phyloP scores from a whole-genome alignment of 2,888 invertebrate genomes.

The Sarcophaga subvicina region DNA sequence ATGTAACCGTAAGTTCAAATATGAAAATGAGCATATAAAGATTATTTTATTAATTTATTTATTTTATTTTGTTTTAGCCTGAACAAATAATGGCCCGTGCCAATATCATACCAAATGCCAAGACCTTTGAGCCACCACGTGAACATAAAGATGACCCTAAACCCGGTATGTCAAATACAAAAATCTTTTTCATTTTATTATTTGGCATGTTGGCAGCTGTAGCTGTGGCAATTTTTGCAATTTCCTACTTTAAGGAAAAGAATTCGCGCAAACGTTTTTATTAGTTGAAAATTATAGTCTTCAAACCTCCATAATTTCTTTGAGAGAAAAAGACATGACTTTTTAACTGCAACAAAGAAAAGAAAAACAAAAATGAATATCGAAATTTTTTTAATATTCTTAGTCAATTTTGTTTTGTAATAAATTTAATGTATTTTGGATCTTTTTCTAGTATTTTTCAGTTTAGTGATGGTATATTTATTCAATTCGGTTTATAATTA shows the following conservation, averaged over 20 bases:
- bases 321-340: slow-evolving; percentile 67
- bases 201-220: slow-evolving; percentile 91
- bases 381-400: slow-evolving; percentile 21
- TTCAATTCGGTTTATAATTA: slow-evolving; percentile 37
- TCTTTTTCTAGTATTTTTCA: slow-evolving; percentile 28
- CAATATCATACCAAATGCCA: slow-evolving; percentile 93
- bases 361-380: slow-evolving; percentile 12
- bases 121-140: slow-evolving; percentile 94
- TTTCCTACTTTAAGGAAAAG: slow-evolving; percentile 97
- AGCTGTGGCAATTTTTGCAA: slow-evolving; percentile 92
- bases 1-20: slow-evolving; percentile 82
- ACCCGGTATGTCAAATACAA: slow-evolving; percentile 94
- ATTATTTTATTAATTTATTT: not conserved
- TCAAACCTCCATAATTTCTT: slow-evolving; percentile 52
- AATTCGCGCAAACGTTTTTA: slow-evolving; percentile 92
- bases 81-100: slow-evolving; percentile 85
- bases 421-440: slow-evolving; percentile 39
- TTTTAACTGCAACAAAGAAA: slow-evolving; percentile 54
- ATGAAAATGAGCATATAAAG: not conserved
- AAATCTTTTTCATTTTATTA: slow-evolving; percentile 94
- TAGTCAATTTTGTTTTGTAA: slow-evolving; percentile 46
- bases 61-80: slow-evolving; percentile 71
- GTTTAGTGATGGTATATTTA: slow-evolving; percentile 25
- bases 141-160: slow-evolving; percentile 95
- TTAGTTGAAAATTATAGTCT: slow-evolving; percentile 67